Percentiles rank a stretch among this genome's conserved stretches.
Conservation (phyloP, 2,888 invertebrate genomes). For the Rhabditoides inermis region DNA sequence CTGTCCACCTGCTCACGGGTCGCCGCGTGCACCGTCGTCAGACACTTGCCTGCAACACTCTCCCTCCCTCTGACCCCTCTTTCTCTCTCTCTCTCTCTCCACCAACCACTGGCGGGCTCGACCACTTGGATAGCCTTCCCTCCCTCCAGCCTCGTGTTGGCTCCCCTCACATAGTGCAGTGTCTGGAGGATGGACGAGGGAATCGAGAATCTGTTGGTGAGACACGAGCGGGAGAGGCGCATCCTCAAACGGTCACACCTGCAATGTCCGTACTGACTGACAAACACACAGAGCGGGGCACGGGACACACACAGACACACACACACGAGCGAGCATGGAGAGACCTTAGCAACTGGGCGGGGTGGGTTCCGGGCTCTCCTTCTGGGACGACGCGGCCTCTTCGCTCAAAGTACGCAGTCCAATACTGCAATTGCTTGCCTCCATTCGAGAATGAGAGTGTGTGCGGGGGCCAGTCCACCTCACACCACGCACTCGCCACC, state of each 20-base stretch:
- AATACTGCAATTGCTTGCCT: conserved; percentile 25
- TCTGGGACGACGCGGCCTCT: conserved; percentile 13
- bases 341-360: conserved; percentile 14
- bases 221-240: conserved; percentile 1
- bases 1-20: too few species aligned
- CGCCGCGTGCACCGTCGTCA: too few species aligned
- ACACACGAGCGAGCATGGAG: conserved; percentile 9
- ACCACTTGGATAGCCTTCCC: conserved; percentile 28
- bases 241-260: conserved; percentile 3
- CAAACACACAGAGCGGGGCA: background rate
- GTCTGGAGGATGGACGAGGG: conserved; percentile 1
- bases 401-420: conserved; percentile 31
- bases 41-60: conserved; percentile 7
- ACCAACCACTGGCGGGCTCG: conserved; percentile 42
- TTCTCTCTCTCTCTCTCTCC: too few species aligned
- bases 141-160: conserved; percentile 16
- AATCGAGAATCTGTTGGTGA: background rate
- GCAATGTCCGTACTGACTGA: conserved; percentile 1
- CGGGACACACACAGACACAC: background rate
- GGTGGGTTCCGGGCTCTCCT: conserved; percentile 25
- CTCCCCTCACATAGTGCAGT: conserved; percentile 34
- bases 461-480: conserved; percentile 28
- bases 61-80: too few species aligned
- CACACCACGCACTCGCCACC: conserved; percentile 19
- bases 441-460: conserved; percentile 25